phyloP scores from a whole-genome alignment of 2,888 invertebrate species.

The Cryptocheilus praepositus region DNA sequence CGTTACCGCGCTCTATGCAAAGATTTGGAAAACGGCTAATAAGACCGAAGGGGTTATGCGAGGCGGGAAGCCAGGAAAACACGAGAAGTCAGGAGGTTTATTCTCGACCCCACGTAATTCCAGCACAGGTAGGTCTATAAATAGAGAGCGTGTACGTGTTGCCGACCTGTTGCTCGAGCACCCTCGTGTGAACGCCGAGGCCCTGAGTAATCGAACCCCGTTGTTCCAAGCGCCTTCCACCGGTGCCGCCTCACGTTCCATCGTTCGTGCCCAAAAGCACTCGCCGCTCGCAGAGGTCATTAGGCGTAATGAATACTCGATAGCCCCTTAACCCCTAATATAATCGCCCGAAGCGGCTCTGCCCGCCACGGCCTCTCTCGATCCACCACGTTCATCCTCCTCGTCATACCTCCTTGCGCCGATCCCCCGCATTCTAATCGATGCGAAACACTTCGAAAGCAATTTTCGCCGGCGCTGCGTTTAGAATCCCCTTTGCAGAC shows the following conservation, averaged over 20 bases:
- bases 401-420: too few species aligned
- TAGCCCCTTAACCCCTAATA: slow-evolving; percentile 55
- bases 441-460: too few species aligned
- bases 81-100: slow-evolving; percentile 54
- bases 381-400: background rate
- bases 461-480: too few species aligned
- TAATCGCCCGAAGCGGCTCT: slow-evolving; percentile 46
- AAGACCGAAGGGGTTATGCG: slow-evolving; percentile 12
- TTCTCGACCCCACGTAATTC: slow-evolving; percentile 61
- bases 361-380: slow-evolving; percentile 31
- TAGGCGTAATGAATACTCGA: slow-evolving; percentile 59
- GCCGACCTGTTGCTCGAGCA: slow-evolving; percentile 67
- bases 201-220: slow-evolving; percentile 66
- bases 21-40: too few species aligned
- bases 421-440: too few species aligned
- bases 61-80: slow-evolving; percentile 39
- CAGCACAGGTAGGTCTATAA: slow-evolving; percentile 65
- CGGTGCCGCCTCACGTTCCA: slow-evolving; percentile 49
- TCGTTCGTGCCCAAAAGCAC: slow-evolving; percentile 56
- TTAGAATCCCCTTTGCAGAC: too few species aligned
- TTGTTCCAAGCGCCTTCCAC: slow-evolving; percentile 43
- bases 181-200: slow-evolving; percentile 66
- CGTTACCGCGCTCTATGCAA: too few species aligned
- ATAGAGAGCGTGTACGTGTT: slow-evolving; percentile 62
- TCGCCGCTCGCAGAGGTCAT: slow-evolving; percentile 52